These are phyloP conservation scores for Vultur gryphus DNA, from an alignment of 2,797 vertebrate species.

Conservation along the genomic window DNA sequence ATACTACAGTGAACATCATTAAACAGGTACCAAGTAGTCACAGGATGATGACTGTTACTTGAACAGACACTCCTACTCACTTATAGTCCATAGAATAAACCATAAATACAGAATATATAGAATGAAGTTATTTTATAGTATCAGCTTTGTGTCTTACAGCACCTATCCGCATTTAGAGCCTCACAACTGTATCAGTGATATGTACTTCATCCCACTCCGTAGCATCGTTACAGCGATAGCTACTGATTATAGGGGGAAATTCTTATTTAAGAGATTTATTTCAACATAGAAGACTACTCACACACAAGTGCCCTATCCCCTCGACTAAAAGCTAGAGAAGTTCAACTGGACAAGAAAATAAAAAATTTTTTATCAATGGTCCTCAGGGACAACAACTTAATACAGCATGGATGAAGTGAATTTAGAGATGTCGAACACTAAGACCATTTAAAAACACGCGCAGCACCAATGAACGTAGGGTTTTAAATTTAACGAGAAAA, in stretches of 20 bases:
- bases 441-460: neutral
- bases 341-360: neutral
- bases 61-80: neutral
- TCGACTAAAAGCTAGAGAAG: neutral
- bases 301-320: neutral
- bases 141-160: neutral
- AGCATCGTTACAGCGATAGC: neutral
- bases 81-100: neutral
- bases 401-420: neutral
- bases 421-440: neutral
- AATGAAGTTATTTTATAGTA: neutral
- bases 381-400: neutral
- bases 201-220: neutral
- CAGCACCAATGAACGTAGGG: fast-evolving
- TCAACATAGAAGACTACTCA: neutral
- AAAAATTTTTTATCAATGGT: neutral
- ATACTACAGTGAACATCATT: too few relatives aligned
- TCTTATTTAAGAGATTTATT: neutral
- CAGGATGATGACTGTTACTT: neutral
- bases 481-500: neutral
- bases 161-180: neutral
- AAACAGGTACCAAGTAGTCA: neutral
- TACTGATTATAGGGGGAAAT: neutral
- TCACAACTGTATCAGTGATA: neutral
- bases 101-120: neutral